Percentiles rank a stretch among this genome's conserved stretches.
These are phyloP conservation scores for Epirrhoe tristata DNA, from an alignment of 2,888 invertebrate genomes.

Conservation along the genomic window DNA sequence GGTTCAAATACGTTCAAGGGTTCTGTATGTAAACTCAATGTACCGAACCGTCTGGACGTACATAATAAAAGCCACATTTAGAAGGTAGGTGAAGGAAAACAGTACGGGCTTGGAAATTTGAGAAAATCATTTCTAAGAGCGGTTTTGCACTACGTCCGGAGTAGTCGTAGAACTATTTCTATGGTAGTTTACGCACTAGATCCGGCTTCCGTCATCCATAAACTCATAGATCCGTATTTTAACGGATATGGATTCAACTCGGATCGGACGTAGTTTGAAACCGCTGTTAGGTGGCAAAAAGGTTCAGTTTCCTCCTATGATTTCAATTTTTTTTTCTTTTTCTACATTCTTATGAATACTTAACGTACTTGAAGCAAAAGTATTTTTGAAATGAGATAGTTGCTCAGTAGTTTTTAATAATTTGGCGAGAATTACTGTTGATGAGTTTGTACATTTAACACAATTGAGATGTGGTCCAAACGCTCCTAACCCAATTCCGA, in stretches of 20 bases:
- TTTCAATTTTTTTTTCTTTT: conserved; percentile 21
- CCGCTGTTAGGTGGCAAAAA: conserved; percentile 25
- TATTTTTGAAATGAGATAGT: not conserved
- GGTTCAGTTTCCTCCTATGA: conserved; percentile 15
- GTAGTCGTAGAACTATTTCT: too few species aligned
- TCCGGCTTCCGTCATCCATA: too few species aligned
- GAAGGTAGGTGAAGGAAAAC: conserved; percentile 28
- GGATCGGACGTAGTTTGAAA: too few species aligned
- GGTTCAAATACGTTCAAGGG: conserved; percentile 67
- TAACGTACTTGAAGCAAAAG: not conserved
- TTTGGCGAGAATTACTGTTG: not conserved
- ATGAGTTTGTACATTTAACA: conserved; percentile 3
- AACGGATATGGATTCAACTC: too few species aligned
- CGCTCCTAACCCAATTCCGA: too few species aligned
- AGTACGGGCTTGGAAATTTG: conserved; percentile 25
- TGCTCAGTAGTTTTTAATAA: not conserved
- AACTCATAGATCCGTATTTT: too few species aligned
- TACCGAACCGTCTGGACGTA: conserved; percentile 61
- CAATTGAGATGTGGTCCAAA: not conserved
- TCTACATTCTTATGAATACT: not conserved
- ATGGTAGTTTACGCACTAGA: too few species aligned
- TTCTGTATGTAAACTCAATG: conserved; percentile 57
- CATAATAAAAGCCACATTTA: conserved; percentile 40
- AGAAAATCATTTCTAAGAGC: conserved; percentile 26
- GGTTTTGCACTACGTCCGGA: too few species aligned